These are phyloP conservation scores for Ptilodon capucinus DNA, from an alignment of 2,888 invertebrate species.

Conservation along the genomic window DNA sequence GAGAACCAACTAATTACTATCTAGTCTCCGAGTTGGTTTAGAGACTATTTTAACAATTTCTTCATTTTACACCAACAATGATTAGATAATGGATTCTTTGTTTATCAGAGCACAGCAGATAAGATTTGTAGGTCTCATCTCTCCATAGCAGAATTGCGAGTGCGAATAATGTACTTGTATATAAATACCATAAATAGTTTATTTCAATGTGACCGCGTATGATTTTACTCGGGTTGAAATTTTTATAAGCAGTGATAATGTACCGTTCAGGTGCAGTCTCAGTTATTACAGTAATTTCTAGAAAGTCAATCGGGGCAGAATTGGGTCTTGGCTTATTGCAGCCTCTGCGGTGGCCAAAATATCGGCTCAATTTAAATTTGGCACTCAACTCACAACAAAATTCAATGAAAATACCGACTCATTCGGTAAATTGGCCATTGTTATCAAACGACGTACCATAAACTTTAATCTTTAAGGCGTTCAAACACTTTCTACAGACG, in stretches of 20 bases:
- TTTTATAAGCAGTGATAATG: too few relatives aligned
- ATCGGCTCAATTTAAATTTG: slow-evolving; percentile 17
- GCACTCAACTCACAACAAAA: slow-evolving; percentile 19
- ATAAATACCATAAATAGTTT: too few relatives aligned
- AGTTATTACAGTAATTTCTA: background rate
- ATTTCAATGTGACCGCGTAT: too few relatives aligned
- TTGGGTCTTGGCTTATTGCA: background rate
- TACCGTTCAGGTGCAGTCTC: background rate
- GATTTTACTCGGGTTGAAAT: too few relatives aligned
- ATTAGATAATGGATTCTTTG: slow-evolving; percentile 31
- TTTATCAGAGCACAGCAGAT: slow-evolving; percentile 10
- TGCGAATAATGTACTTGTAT: background rate
- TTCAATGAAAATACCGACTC: slow-evolving; percentile 31
- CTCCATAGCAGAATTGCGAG: background rate
- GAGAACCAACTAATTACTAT: slow-evolving; percentile 23
- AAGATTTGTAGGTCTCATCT: background rate
- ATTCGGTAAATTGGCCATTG: slow-evolving; percentile 49
- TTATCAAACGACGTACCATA: slow-evolving; percentile 44
- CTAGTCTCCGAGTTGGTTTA: slow-evolving; percentile 5
- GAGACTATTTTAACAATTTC: slow-evolving; percentile 21
- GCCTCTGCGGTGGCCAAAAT: slow-evolving; percentile 8
- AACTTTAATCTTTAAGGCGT: slow-evolving; percentile 45
- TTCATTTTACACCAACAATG: slow-evolving; percentile 10
- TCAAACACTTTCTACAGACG: slow-evolving; percentile 55
- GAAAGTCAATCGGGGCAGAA: background rate